A percentile compares a stretch with the other conserved stretches of the same genome.
Evolutionary conservation across 2,888 invertebrate species (phyloP).

Genomic region (Lordiphosa fenestrarum): DNA sequence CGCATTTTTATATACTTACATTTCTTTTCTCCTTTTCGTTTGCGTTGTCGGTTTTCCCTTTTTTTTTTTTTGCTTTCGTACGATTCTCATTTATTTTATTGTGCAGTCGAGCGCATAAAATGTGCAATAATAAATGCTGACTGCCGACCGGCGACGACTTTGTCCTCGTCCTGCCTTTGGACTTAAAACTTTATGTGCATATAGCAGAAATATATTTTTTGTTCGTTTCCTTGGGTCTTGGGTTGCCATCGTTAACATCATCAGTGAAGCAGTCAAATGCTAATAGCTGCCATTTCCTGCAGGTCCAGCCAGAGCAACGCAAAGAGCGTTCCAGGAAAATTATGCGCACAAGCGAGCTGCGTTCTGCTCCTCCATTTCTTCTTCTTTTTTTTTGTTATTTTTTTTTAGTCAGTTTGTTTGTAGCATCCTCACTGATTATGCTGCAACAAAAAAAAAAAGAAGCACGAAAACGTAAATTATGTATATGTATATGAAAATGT

Average conservation of each 20-base stretch:
- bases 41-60: neutral
- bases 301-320: constrained; percentile 49
- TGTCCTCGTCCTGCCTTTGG: constrained; percentile 32
- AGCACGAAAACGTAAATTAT: constrained; percentile 2
- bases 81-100: constrained; percentile 46
- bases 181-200: constrained; percentile 61
- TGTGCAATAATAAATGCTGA: constrained; percentile 68
- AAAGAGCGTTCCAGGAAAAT: constrained; percentile 55
- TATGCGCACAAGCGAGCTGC: constrained; percentile 63
- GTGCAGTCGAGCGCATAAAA: constrained; percentile 64
- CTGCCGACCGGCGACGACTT: constrained; percentile 48
- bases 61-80: constrained; percentile 33
- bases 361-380: constrained; percentile 25
- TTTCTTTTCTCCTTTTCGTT: neutral
- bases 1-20: constrained; percentile 32
- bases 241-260: constrained; percentile 69
- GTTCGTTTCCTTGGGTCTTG: constrained; percentile 9
- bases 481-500: constrained; percentile 44
- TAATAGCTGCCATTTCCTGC: constrained; percentile 73
- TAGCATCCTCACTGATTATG: constrained; percentile 40
- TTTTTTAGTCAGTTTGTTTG: constrained; percentile 51
- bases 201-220: constrained; percentile 28
- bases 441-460: constrained; percentile 5
- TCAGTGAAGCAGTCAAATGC: constrained; percentile 73
- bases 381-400: constrained; percentile 27